Evolutionary conservation across 2,888 invertebrate species (phyloP).

Genomic region (Limnephilus marmoratus): DNA sequence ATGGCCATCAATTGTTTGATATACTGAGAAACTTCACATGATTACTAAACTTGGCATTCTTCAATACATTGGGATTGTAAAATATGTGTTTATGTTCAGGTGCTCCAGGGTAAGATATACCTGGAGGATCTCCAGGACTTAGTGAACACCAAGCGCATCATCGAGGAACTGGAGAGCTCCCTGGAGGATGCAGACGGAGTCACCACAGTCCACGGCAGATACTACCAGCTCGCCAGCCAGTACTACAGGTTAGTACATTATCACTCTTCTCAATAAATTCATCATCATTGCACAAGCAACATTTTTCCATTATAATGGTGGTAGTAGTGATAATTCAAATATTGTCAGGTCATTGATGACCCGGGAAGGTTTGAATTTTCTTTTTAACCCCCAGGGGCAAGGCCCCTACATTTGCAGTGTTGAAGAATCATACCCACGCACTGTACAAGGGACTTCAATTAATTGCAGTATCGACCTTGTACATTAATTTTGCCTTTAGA

Average conservation of each 20-base stretch:
- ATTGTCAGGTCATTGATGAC: too few relatives aligned
- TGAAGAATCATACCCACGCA: too few relatives aligned
- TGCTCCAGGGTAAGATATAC: constrained; percentile 82
- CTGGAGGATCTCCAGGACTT: constrained; percentile 87
- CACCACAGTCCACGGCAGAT: constrained; percentile 94
- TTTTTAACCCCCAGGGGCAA: too few relatives aligned
- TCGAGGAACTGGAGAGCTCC: constrained; percentile 90
- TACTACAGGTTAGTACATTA: constrained; percentile 83
- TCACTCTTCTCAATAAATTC: constrained; percentile 57
- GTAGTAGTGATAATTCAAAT: too few relatives aligned
- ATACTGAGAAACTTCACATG: too few relatives aligned
- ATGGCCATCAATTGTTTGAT: too few relatives aligned
- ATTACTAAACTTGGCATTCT: too few relatives aligned
- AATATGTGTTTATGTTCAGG: background rate
- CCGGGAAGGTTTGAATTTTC: too few relatives aligned
- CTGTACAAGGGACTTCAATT: too few relatives aligned
- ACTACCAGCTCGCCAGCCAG: constrained; percentile 94
- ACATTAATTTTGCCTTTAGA: too few relatives aligned
- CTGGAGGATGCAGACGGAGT: constrained; percentile 95
- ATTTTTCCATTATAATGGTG: background rate
- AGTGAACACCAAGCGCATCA: constrained; percentile 88
- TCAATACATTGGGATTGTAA: background rate
- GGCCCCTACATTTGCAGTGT: too few relatives aligned
- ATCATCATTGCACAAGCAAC: background rate
- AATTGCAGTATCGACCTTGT: too few relatives aligned